These are phyloP conservation scores for Trichosurus vulpecula DNA, from an alignment of 2,797 vertebrate genomes.

Conservation along the genomic window DNA sequence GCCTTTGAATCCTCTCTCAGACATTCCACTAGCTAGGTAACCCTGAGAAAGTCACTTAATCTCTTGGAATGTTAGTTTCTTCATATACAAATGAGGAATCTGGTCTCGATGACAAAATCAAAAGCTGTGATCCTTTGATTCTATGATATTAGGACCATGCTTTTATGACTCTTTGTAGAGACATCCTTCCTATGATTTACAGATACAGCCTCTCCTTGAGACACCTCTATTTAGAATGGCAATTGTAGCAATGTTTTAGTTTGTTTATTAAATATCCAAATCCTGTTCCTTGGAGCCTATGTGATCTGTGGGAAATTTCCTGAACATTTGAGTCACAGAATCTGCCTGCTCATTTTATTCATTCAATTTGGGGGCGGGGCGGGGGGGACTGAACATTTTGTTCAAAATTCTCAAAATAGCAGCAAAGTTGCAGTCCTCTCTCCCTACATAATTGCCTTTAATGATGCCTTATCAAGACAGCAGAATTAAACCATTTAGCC, in stretches of 20 bases:
- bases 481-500: conserved; percentile 22
- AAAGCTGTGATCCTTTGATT: neutral
- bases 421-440: neutral
- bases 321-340: neutral
- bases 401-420: conserved; percentile 52
- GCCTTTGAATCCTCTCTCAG: neutral
- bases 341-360: neutral
- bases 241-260: neutral
- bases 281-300: neutral
- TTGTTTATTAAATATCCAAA: neutral
- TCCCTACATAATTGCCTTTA: conserved; percentile 28
- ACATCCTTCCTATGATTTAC: neutral
- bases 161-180: neutral
- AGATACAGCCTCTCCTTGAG: neutral
- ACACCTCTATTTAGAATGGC: neutral
- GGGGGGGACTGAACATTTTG: conserved; percentile 39
- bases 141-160: neutral
- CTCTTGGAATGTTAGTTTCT: neutral
- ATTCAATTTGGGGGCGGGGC: neutral
- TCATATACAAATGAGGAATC: neutral
- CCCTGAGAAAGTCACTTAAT: neutral
- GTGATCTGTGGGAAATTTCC: neutral
- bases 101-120: neutral
- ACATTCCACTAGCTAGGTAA: neutral
- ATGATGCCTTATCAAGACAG: conserved; percentile 45